Percentiles rank a stretch among this genome's conserved stretches.
These are phyloP conservation scores for Phainopepla nitens DNA, from an alignment of 2,113 vertebrate genomes.

Conservation along the genomic window DNA sequence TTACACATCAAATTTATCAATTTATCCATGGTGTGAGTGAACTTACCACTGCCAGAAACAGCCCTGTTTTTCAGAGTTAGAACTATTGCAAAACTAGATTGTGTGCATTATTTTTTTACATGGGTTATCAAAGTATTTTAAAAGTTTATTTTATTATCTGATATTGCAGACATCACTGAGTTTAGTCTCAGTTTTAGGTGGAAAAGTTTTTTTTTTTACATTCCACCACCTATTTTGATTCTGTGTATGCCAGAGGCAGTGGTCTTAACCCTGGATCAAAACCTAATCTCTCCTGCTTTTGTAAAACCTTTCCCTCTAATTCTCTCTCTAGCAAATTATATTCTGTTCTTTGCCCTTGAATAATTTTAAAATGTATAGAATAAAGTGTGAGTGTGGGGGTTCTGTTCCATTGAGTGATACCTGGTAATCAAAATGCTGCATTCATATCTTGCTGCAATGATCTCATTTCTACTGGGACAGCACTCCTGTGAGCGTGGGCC, in stretches of 20 bases:
- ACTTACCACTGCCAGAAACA: not conserved
- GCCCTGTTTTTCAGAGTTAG: not conserved
- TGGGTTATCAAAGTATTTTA: not conserved
- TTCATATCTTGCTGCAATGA: conserved; percentile 61
- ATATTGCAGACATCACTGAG: not conserved
- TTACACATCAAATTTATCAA: not conserved
- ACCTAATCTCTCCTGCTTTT: conserved; percentile 35
- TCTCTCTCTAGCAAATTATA: conserved; percentile 47
- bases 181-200: not conserved
- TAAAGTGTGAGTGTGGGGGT: not conserved
- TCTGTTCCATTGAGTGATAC: conserved; percentile 42
- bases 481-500: conserved; percentile 37
- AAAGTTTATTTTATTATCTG: not conserved
- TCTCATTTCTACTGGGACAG: conserved; percentile 64
- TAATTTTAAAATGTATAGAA: conserved; percentile 50
- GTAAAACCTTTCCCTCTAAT: conserved; percentile 35
- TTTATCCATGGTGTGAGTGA: not conserved
- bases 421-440: conserved; percentile 58
- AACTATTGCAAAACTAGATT: not conserved
- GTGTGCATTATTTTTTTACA: not conserved
- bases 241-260: not conserved
- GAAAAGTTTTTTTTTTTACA: not conserved
- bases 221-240: conserved; percentile 14
- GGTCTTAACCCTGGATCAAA: conserved; percentile 55
- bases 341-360: conserved; percentile 64